These are phyloP conservation scores for Drosophila gaucha DNA, from an alignment of 2,888 invertebrate genomes.

Conservation along the genomic window DNA sequence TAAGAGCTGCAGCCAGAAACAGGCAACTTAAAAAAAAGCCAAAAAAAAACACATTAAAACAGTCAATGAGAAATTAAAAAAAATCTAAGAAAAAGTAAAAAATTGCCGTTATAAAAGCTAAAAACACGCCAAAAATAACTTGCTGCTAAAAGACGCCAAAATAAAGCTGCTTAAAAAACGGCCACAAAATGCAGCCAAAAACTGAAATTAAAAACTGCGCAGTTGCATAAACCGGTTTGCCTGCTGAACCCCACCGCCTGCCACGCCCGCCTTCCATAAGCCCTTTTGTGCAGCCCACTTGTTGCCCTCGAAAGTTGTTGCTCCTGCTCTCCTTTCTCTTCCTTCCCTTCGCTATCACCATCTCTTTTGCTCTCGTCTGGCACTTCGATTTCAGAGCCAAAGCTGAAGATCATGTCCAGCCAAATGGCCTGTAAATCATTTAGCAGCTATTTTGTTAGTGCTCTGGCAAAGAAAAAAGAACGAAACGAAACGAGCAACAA, in stretches of 20 bases:
- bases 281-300: constrained; percentile 13
- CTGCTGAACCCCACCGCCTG: constrained; percentile 1
- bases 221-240: constrained; percentile 60
- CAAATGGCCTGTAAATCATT: constrained; percentile 73
- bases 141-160: too few relatives aligned
- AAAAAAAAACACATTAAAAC: too few relatives aligned
- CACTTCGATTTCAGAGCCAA: background rate
- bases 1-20: constrained; percentile 13
- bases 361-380: background rate
- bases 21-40: too few relatives aligned
- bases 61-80: too few relatives aligned
- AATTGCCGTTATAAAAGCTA: background rate
- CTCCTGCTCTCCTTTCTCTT: background rate
- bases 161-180: background rate
- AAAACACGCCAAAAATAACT: background rate
- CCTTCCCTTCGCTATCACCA: background rate
- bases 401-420: constrained; percentile 7
- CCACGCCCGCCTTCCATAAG: constrained; percentile 4
- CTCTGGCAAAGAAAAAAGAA: constrained; percentile 45
- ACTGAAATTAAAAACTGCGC: constrained; percentile 39
- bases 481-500: constrained; percentile 52
- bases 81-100: too few relatives aligned
- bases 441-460: constrained; percentile 50
- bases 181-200: background rate
- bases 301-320: constrained; percentile 35